Conservation (phyloP, 2,113 vertebrate species). For the Diadophis punctatus region DNA sequence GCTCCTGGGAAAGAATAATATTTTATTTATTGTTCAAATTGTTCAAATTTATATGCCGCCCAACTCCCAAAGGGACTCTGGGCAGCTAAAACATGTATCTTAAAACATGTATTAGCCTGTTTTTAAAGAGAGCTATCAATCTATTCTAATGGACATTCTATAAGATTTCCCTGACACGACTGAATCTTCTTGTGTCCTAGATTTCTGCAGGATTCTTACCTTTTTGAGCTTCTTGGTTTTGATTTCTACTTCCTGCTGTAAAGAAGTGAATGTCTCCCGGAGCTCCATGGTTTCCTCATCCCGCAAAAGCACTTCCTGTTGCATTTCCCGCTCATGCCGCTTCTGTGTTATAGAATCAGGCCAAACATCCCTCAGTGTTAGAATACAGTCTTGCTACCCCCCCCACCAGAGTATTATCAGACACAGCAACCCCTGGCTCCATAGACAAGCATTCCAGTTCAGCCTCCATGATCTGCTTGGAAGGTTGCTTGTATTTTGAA, state of each 20-base stretch:
- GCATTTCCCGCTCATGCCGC: conserved; percentile 87
- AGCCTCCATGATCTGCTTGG: background rate
- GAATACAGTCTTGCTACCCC: no score
- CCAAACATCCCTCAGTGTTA: accelerated
- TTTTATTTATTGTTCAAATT: no score
- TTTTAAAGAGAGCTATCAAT: background rate
- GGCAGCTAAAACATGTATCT: no score
- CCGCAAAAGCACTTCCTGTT: conserved; percentile 87
- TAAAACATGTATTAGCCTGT: no score
- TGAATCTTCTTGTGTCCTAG: background rate
- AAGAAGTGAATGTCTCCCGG: conserved; percentile 85
- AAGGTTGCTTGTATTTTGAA: background rate
- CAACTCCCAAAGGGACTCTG: no score
- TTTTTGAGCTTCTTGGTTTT: conserved; percentile 97
- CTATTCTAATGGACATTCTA: background rate
- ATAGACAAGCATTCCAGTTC: background rate
- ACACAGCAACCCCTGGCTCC: background rate
- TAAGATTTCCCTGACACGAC: background rate
- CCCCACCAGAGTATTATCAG: background rate
- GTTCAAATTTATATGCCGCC: no score
- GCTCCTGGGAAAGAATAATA: background rate
- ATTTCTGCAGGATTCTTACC: conserved; percentile 63
- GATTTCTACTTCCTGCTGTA: conserved; percentile 95
- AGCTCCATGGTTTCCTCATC: conserved; percentile 94
- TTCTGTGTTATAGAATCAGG: conserved; percentile 67